These are phyloP conservation scores for Centropyge bicolor DNA, from an alignment of 2,797 vertebrate species.

Conservation along the genomic window DNA sequence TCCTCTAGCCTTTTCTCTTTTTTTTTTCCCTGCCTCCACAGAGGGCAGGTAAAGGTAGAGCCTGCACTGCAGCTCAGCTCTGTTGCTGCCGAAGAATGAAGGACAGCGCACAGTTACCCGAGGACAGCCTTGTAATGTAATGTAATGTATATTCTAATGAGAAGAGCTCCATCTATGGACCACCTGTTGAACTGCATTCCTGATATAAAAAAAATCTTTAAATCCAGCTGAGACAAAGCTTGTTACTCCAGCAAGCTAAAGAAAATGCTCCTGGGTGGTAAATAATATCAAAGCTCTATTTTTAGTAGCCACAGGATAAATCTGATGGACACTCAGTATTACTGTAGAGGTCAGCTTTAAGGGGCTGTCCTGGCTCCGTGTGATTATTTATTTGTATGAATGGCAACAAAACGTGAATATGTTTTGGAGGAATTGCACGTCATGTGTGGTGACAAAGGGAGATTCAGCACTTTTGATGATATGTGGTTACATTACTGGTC, in stretches of 20 bases:
- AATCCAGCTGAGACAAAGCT: conserved; percentile 29
- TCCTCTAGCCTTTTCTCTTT: conserved; percentile 2
- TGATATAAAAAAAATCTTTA: conserved; percentile 20
- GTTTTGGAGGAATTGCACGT: conserved; percentile 83
- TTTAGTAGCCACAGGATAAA: conserved; percentile 60
- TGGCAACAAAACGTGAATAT: conserved; percentile 82
- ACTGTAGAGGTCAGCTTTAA: conserved; percentile 72
- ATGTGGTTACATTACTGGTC: conserved; percentile 88
- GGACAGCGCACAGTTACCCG: conserved; percentile 56
- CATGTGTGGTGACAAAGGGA: conserved; percentile 84
- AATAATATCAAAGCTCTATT: conserved; percentile 58
- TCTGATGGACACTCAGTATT: conserved; percentile 65
- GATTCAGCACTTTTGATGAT: conserved; percentile 90
- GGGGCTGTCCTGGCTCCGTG: conserved; percentile 59
- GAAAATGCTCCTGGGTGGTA: conserved; percentile 39
- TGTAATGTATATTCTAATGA: conserved; percentile 87
- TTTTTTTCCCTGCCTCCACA: conserved; percentile 6
- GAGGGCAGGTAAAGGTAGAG: conserved; percentile 67
- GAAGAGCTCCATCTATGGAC: conserved; percentile 90
- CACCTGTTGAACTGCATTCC: conserved; percentile 88
- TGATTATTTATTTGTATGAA: conserved; percentile 86
- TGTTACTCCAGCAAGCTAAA: conserved; percentile 20
- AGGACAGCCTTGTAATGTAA: conserved; percentile 70
- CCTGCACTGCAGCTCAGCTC: conserved; percentile 46
- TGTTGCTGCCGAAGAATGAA: conserved; percentile 66